Evolutionary conservation across 2,113 vertebrate species (phyloP), one percentile per base, ranked within the genome.

Genomic region (Sylvietta virens): DNA sequence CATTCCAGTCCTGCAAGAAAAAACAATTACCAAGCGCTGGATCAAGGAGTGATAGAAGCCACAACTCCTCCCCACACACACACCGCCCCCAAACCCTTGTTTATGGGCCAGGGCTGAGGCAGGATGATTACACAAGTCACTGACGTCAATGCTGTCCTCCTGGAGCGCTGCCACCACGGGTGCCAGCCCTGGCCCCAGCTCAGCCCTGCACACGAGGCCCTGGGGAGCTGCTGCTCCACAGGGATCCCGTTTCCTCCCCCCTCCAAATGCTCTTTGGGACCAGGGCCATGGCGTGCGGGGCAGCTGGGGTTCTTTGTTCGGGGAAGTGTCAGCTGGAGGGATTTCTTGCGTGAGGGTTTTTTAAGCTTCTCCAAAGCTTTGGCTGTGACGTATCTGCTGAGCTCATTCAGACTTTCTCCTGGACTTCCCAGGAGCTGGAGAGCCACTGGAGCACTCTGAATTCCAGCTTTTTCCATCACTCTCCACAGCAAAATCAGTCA

Each of bases 61-160:
- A 26, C 61, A 48, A 9, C 5, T 5, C 21, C 31, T n/a, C 24
- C 53, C 2, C 3, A 47, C 27, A 3, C 19, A 23, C 39, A 15
- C 27, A 30, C 18, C 58, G 19, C 21, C 66, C 73, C 85, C 40
- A 15, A 17, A 37, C 27, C 80, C 53, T 50, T 90, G 91, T 94
- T 84, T 74, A 45, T 56, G 67, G 91, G 48, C 86, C 13, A 1
- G 5, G 57, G 88, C 81, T 39, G 53, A 56, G 48, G 58, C 62
- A 82, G 89, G 58, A 35, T 74, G 84, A 13, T 94, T 73, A 56
- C 96, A 88, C 92, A 92, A 82, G 91, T 6, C 18, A 35, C 93
- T 94, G 72, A 97, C 77, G 66, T 97, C 95, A 92, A 66, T 92
- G 56, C 87, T 88, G 81, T 96, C 66, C 95, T 96, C 87, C 88